Percentiles rank a stretch among this genome's conserved stretches.
Conservation (phyloP, 2,797 vertebrate species). For the Oceanodroma leucorhoa region DNA sequence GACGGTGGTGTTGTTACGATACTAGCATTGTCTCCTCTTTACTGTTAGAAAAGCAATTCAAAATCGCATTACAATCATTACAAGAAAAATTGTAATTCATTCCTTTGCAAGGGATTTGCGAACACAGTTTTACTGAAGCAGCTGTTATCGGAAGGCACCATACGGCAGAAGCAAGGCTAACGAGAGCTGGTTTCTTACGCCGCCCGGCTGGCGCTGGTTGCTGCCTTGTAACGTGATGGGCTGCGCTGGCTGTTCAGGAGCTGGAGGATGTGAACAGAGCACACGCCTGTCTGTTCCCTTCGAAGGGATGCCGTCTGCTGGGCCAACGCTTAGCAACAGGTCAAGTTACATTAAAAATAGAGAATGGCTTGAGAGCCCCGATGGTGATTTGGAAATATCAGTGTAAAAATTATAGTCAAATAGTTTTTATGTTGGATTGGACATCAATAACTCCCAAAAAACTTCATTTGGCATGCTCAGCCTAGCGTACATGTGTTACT, state of each 20-base stretch:
- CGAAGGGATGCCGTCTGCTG: background rate
- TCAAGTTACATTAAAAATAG: background rate
- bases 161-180: background rate
- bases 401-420: background rate
- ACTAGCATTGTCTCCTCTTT: background rate
- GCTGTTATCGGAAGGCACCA: background rate
- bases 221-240: fast-evolving
- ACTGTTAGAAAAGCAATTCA: background rate
- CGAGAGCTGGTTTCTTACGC: background rate
- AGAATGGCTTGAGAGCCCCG: background rate
- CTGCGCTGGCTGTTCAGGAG: background rate
- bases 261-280: background rate
- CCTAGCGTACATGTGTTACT: background rate
- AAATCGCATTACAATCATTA: background rate
- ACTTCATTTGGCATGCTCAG: background rate
- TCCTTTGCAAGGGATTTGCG: background rate
- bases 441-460: background rate
- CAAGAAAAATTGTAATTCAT: background rate
- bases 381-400: background rate
- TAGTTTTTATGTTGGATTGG: background rate
- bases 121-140: background rate
- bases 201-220: background rate
- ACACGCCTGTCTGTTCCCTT: fast-evolving
- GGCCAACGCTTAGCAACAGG: background rate
- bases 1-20: fast-evolving